Base-by-base conservation (phyloP, 1,140 invertebrate genomes). In the Oscheius sp. region DNA sequence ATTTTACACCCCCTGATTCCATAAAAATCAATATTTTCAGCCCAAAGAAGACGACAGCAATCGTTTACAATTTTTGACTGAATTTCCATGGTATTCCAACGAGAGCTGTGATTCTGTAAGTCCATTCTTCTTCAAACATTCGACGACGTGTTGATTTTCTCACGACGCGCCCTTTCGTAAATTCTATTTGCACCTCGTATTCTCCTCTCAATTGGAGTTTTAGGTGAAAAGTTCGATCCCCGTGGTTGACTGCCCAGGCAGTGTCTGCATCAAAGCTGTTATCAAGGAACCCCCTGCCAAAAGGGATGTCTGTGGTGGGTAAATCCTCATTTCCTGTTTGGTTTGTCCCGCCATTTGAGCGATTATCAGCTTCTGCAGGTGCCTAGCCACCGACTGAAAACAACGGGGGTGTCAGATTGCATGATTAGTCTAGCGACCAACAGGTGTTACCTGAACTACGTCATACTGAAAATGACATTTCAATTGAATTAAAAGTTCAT, bases 251-350 rank as follows among this genome's bases (percentile, higher is more conserved):
- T 79, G 78, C 52, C 71, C 79, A 3, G 71, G 78, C 35, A 73
- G 68, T 55, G 79, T 78, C n/a, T 79, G 78, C 46, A 76, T 80
- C 52, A 79, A 79, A 59, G 68, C 73, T n/a, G 79, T 79, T 28
- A 67, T 80, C 55, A 61, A 78, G 42, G 79, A 79, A 35, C 63
- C 78, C 3, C 64, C 76, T 29, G 68, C 79, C 7, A 80, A 70
- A 46, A 45, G 79, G n/a, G 70, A 78, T 10, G 77, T 80, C 46
- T 79, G 78, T 65, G 72, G 78, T 80, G n/a, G 65, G 69, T 66
- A n/a, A n/a, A n/a, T 32, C 38, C 10, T 15, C 31, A 29, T 63
- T 70, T 28, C 65, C 49, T 28, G 26, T 23, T 15, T 64, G 20
- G 4, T 72, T 70, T 72, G 0, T 42, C 20, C 10, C 10, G 32